phyloP scores from a whole-genome alignment of 1,140 invertebrate genomes.

The Aphidius ervi region DNA sequence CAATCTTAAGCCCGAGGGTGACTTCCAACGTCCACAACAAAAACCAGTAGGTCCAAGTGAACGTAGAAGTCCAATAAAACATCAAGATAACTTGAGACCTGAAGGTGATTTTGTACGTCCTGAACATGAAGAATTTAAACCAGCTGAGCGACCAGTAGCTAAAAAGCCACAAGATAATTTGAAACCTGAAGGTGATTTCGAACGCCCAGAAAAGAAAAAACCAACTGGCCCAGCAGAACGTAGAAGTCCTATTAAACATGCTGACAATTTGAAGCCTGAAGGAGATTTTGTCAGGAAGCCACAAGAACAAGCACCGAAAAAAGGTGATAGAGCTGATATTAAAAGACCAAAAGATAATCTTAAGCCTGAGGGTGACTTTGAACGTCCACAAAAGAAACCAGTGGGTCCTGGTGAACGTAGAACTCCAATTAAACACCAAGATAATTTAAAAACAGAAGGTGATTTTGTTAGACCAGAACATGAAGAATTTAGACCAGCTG shows the following conservation, averaged over 20 bases:
- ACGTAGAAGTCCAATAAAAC: slow-evolving; percentile 48
- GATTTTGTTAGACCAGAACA: slow-evolving; percentile 43
- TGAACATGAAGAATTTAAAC: slow-evolving; percentile 31
- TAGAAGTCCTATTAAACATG: slow-evolving; percentile 38
- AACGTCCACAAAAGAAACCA: slow-evolving; percentile 45
- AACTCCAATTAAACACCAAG: slow-evolving; percentile 46
- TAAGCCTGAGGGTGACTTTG: slow-evolving; percentile 55
- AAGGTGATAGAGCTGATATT: slow-evolving; percentile 40
- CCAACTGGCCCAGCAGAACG: slow-evolving; percentile 54
- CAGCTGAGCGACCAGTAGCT: slow-evolving; percentile 46
- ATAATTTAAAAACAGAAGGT: slow-evolving; percentile 59
- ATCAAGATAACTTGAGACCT: slow-evolving; percentile 57
- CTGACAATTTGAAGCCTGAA: slow-evolving; percentile 55
- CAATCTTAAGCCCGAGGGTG: slow-evolving; percentile 55
- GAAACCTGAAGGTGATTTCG: slow-evolving; percentile 57
- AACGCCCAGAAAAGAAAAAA: slow-evolving; percentile 51
- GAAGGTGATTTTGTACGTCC: slow-evolving; percentile 55
- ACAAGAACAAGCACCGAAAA: slow-evolving; percentile 48
- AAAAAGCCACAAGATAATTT: slow-evolving; percentile 59
- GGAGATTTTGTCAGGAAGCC: slow-evolving; percentile 53
- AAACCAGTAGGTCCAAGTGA: slow-evolving; percentile 51
- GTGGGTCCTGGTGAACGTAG: slow-evolving; percentile 32
- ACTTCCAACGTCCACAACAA: slow-evolving; percentile 53
- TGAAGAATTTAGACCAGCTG: slow-evolving; percentile 52
- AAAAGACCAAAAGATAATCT: slow-evolving; percentile 62